Base-by-base conservation (phyloP, 2,888 invertebrate genomes). In the Arrhopalites spinosus region DNA sequence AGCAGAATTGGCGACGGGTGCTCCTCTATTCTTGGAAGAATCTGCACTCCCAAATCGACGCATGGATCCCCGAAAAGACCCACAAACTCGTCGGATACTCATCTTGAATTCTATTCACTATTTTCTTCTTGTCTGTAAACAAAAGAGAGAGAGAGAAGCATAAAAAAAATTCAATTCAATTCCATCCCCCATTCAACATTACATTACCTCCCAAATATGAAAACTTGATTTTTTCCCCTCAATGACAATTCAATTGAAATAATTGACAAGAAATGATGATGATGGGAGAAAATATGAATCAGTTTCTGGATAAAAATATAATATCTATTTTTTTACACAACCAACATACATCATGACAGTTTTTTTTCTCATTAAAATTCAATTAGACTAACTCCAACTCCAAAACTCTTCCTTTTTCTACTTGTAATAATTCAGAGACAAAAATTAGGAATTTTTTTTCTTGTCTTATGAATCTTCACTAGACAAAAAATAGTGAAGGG, bases 61-160 rank as follows among this genome's bases (percentile, higher is more conserved):
- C 77, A 77, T 77, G 8, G 77, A 77, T 36, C 77, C 77, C 7
- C 77, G 77, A 50, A 77, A 77, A 15, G 77, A 77, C 56, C 77
- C 77, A 17, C 77, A 66, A 23, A 77, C 71, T 61, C 77, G 27
- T 61, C 77, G 71, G 20, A 77, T 75, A 36, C 77, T 77, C 77
- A 77, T 77, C 23, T 66, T 73, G 61, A 68, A 15, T 29, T 68
- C n/a, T n/a, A n/a, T n/a, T n/a, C n/a, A n/a, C n/a, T n/a, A n/a
- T 64, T 20, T 73, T 45, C 23, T 56, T 56, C n/a, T 70, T 1
- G 29, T 45, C 66, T 13, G 36, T 7, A 3, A 36, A 11, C 36
- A 36, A 11, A 11, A 11, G 36, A 36, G 3, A 11, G 5, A 36
- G 5, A 36, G 36, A 36, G 13, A 61, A 23, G 25, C 7, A 13